Evolutionary conservation across 2,888 invertebrate species (phyloP).

Genomic region (Stramonita haemastoma): DNA sequence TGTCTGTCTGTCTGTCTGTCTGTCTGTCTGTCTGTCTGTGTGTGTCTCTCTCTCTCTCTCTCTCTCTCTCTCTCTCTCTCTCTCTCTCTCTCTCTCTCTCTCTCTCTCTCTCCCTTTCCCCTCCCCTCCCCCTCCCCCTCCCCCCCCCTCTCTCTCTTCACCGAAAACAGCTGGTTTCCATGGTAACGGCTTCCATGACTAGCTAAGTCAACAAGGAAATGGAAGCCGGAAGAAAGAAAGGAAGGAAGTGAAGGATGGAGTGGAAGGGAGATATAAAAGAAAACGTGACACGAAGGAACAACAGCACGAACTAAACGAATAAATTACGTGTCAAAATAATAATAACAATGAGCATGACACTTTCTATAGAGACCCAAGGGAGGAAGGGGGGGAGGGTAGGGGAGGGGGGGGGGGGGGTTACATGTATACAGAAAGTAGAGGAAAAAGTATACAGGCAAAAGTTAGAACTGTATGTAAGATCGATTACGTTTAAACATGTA

Average conservation of each 20-base stretch:
- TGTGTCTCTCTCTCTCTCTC: neutral
- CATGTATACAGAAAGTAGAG: too few species aligned
- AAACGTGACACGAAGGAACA: too few species aligned
- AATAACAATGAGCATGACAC: too few species aligned
- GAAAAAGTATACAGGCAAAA: too few species aligned
- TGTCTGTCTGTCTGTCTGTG: neutral
- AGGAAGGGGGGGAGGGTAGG: too few species aligned
- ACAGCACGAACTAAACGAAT: too few species aligned
- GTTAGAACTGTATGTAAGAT: too few species aligned
- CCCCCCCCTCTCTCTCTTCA: neutral
- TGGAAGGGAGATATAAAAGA: neutral
- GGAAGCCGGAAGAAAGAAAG: neutral
- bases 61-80: neutral
- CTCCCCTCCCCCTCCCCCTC: neutral
- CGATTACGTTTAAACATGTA: too few species aligned
- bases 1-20: neutral
- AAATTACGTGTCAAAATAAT: too few species aligned
- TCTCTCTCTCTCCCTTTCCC: neutral
- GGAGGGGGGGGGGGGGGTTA: too few species aligned
- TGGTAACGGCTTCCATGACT: neutral
- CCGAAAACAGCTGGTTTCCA: neutral
- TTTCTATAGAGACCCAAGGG: too few species aligned
- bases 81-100: neutral
- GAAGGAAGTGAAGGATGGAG: neutral
- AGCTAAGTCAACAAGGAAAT: slow-evolving; percentile 23